phyloP scores from a whole-genome alignment of 2,113 vertebrate genomes.

The Hyaena hyaena region DNA sequence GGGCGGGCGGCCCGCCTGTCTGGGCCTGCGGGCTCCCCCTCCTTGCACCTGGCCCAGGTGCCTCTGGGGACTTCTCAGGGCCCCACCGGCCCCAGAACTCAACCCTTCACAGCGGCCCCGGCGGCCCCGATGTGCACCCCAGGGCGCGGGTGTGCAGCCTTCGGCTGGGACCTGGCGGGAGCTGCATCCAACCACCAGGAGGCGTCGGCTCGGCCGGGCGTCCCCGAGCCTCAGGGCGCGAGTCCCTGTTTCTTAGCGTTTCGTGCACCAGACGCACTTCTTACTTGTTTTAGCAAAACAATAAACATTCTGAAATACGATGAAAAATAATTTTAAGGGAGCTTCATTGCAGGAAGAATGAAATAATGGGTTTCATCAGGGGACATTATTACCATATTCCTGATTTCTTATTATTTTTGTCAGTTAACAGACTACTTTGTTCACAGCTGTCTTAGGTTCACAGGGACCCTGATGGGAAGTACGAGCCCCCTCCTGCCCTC shows the following conservation, averaged over 20 bases:
- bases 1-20: not conserved
- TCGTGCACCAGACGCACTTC: accelerated
- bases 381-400: accelerated
- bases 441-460: not conserved
- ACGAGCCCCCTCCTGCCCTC: not conserved
- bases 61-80: not conserved
- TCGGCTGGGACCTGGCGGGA: not conserved
- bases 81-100: not conserved
- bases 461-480: too few species aligned
- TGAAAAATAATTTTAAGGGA: not conserved
- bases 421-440: not conserved
- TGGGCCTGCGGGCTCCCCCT: not conserved
- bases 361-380: accelerated
- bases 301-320: accelerated
- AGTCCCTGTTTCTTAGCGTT: accelerated
- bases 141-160: too few species aligned
- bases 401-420: not conserved
- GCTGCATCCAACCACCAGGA: accelerated
- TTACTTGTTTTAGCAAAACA: not conserved
- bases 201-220: accelerated
- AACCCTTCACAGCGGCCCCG: not conserved
- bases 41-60: not conserved
- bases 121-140: not conserved
- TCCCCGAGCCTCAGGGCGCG: not conserved
- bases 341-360: accelerated